Evolutionary conservation across 1,140 invertebrate species (phyloP).

Genomic region (Sminthurinus signatus): DNA sequence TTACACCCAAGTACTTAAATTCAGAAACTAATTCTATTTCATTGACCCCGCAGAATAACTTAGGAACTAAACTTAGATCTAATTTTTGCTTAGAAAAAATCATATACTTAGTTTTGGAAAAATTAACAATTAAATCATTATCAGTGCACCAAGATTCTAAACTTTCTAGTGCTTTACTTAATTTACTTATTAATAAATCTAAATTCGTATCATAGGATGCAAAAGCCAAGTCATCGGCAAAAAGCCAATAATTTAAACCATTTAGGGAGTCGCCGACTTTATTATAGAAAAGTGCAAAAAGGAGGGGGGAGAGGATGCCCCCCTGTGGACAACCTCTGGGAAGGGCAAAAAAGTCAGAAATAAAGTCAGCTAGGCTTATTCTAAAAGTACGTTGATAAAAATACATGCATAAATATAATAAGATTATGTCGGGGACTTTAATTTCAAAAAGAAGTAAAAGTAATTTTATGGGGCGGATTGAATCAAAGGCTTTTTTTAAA

Average conservation of each 20-base stretch:
- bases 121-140: not conserved
- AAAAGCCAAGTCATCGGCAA: slow-evolving; percentile 2
- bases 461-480: not conserved
- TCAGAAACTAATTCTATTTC: no score
- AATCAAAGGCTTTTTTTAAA: slow-evolving; percentile 1
- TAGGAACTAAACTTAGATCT: no score
- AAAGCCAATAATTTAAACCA: not conserved
- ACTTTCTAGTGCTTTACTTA: not conserved
- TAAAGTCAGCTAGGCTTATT: not conserved
- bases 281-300: not conserved
- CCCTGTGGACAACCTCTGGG: not conserved
- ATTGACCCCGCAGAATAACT: no score
- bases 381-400: not conserved
- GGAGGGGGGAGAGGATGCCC: not conserved
- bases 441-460: not conserved
- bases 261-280: not conserved
- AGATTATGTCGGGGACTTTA: no score
- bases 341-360: not conserved
- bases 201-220: not conserved
- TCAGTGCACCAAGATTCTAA: not conserved
- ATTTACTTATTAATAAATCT: not conserved
- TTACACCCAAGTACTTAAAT: no score
- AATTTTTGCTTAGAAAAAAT: no score
- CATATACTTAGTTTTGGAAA: not conserved
- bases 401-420: not conserved